Evolutionary conservation across 2,888 invertebrate species (phyloP).

Genomic region (Amblyteles armatorius): DNA sequence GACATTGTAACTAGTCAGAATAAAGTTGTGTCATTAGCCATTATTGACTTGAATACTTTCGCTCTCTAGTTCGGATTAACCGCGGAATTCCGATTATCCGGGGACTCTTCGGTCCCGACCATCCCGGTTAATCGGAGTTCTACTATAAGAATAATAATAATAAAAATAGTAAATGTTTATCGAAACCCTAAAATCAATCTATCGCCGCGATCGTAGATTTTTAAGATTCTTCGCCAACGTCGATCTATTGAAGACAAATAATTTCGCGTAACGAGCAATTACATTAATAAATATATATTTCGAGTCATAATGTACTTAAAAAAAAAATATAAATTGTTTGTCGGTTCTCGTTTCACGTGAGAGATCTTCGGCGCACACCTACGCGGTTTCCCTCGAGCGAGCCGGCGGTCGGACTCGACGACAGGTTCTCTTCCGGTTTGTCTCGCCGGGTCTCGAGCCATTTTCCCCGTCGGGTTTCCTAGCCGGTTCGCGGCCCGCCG

Average conservation of each 20-base stretch:
- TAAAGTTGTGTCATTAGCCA: too few relatives aligned
- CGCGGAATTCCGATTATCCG: too few relatives aligned
- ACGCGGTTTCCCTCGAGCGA: constrained; percentile 38
- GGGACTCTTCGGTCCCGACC: too few relatives aligned
- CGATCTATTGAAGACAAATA: not conserved
- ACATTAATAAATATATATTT: not conserved
- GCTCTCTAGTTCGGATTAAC: too few relatives aligned
- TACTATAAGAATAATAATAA: not conserved
- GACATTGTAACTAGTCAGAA: too few relatives aligned
- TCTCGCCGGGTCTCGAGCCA: constrained; percentile 33
- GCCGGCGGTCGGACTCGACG: constrained; percentile 55
- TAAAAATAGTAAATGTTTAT: not conserved
- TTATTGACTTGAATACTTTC: too few relatives aligned
- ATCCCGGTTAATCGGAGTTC: too few relatives aligned
- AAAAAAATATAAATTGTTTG: not conserved
- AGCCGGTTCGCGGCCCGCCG: constrained; percentile 12
- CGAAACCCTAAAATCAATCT: not conserved
- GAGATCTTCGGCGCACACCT: constrained; percentile 71
- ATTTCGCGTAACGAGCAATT: not conserved
- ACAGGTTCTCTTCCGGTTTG: constrained; percentile 66
- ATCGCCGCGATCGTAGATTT: not conserved
- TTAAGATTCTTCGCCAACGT: not conserved
- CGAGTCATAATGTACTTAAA: not conserved
- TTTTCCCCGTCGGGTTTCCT: constrained; percentile 24
- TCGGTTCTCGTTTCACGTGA: not conserved